These are phyloP conservation scores for Podarcis lilfordi DNA, from an alignment of 2,797 vertebrate species.

Conservation along the genomic window DNA sequence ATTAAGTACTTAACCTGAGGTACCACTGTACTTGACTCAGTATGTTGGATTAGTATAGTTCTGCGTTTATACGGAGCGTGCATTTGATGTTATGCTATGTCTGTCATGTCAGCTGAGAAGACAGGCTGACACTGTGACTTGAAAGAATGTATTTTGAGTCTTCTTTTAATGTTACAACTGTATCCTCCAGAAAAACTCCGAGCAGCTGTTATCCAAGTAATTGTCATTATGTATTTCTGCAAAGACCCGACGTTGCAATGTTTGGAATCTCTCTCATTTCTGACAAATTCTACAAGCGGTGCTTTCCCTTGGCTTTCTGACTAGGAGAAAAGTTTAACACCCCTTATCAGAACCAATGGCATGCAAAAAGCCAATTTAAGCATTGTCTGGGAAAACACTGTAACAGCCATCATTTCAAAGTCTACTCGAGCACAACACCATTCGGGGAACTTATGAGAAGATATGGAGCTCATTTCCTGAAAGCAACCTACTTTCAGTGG, in stretches of 20 bases:
- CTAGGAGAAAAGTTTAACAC: neutral
- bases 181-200: neutral
- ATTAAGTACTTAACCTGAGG: no score
- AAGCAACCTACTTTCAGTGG: neutral
- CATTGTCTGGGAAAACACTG: neutral
- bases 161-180: neutral
- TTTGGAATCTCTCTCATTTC: neutral
- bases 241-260: neutral
- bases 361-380: neutral
- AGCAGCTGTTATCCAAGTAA: neutral
- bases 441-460: neutral
- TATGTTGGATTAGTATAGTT: neutral
- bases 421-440: neutral
- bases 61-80: neutral
- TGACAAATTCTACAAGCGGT: neutral
- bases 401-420: neutral
- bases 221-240: neutral
- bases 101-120: neutral
- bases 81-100: neutral
- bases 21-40: neutral
- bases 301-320: neutral
- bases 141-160: neutral
- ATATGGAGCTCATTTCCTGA: neutral
- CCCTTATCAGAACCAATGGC: neutral
- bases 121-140: neutral